phyloP scores from a whole-genome alignment of 2,888 invertebrate species.

The Lithophane ornitopus region DNA sequence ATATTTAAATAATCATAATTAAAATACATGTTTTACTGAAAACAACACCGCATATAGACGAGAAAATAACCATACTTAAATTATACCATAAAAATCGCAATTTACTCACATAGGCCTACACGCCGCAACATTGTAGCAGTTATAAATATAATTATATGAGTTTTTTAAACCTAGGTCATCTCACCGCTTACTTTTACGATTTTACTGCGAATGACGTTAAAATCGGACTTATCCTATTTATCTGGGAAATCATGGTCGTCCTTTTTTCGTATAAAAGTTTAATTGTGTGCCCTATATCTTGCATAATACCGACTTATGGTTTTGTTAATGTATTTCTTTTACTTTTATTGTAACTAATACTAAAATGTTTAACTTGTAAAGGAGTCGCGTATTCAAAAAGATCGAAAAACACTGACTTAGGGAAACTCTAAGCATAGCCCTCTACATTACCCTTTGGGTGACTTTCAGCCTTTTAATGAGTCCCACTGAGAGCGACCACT shows the following conservation, averaged over 20 bases:
- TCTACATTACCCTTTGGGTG: no score
- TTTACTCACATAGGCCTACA: constrained; percentile 54
- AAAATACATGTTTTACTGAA: constrained; percentile 43
- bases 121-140: constrained; percentile 68
- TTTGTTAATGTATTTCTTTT: not conserved
- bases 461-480: no score
- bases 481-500: no score
- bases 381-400: no score
- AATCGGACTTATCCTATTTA: constrained; percentile 63
- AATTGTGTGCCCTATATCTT: constrained; percentile 22
- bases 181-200: constrained; percentile 58
- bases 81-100: constrained; percentile 68
- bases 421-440: no score
- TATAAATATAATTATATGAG: constrained; percentile 71
- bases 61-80: constrained; percentile 59
- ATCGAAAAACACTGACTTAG: no score
- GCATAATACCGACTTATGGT: constrained; percentile 16
- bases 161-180: constrained; percentile 69
- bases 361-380: no score
- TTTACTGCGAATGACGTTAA: constrained; percentile 67
- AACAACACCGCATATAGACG: constrained; percentile 30
- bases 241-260: constrained; percentile 48
- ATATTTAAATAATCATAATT: constrained; percentile 40
- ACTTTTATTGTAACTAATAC: constrained; percentile 11
- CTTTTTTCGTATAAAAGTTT: constrained; percentile 54